Evolutionary conservation across 2,888 invertebrate species (phyloP), one percentile per base, ranked within the genome.

Genomic region (Drosophila multiciliata): DNA sequence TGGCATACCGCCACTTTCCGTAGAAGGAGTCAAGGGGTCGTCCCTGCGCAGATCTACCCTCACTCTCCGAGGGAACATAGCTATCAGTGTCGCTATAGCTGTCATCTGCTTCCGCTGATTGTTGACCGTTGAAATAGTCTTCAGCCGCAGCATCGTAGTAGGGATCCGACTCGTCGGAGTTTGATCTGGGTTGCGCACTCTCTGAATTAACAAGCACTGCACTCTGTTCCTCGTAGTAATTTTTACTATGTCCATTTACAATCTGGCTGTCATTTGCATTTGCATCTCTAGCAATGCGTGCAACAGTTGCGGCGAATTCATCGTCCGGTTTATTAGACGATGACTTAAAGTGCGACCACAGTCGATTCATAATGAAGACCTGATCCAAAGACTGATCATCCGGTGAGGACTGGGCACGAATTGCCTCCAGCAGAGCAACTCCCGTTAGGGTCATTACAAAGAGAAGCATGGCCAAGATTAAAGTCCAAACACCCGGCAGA

Each of bases 171-270:
- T 88, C 90, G 29, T 75, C 69, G 9, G 73, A 53, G 71, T 77
- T 9, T 77, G 86, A 40, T 20, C 9, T 66, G 0, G 90, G 76
- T 15, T 58, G 58, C n/a, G 64, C 62, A 20, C 66, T 82, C 33
- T 87, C 78, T 2, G 76, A 60, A 32, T 88, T 78, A 12, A 87
- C 87, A 23, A 87, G 78, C 35, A 90, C 90, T 15, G 87, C 83
- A 5, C 70, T 66, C 40, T 87, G 87, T 54, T 87, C 87, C 68
- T 87, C 87, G 33, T 87, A 87, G 57, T 80, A 90, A 49, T 67
- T 73, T 7, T 75, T 85, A 29, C 70, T 59, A n/a, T 74, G 50
- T 9, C 61, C 29, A 33, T 35, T 42, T 11, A 54, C 36, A 8
- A 17, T 54, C 1, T 33, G 54, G 12, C 67, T 83, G 7, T 23